Percentiles rank a stretch among this genome's conserved stretches.
phyloP scores from a whole-genome alignment of 2,797 vertebrate genomes.

The Argyrosomus regius region DNA sequence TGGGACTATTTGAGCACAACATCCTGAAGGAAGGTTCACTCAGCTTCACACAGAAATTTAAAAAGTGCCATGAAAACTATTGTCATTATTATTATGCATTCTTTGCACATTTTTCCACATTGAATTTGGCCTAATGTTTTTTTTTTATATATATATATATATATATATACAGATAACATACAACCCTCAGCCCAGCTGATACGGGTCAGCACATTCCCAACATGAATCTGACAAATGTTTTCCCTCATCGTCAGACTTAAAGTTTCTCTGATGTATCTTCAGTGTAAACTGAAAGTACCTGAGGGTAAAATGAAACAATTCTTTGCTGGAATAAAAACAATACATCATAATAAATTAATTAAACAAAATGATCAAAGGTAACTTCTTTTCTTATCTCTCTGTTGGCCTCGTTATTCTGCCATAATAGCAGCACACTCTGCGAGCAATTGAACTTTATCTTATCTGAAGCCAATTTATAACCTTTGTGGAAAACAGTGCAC shows the following conservation, averaged over 20 bases:
- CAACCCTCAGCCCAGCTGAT: neutral
- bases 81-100: conserved; percentile 3
- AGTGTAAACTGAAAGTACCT: neutral
- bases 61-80: conserved; percentile 36
- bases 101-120: conserved; percentile 24
- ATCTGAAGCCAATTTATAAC: conserved; percentile 7
- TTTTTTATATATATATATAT: neutral
- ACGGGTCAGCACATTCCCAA: neutral
- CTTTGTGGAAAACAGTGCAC: conserved; percentile 8
- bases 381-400: conserved; percentile 19
- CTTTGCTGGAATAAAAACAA: neutral
- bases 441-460: too few relatives aligned
- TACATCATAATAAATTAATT: neutral
- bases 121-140: conserved; percentile 11
- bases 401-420: conserved; percentile 15
- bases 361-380: neutral
- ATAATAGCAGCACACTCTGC: too few relatives aligned
- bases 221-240: neutral
- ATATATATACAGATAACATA: conserved; percentile 7
- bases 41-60: conserved; percentile 14
- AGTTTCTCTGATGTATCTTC: neutral
- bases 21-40: neutral
- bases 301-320: neutral
- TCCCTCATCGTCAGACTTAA: neutral
- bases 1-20: conserved; percentile 14